Base-by-base conservation (phyloP, 2,888 invertebrate species). In the Metellina segmentata region DNA sequence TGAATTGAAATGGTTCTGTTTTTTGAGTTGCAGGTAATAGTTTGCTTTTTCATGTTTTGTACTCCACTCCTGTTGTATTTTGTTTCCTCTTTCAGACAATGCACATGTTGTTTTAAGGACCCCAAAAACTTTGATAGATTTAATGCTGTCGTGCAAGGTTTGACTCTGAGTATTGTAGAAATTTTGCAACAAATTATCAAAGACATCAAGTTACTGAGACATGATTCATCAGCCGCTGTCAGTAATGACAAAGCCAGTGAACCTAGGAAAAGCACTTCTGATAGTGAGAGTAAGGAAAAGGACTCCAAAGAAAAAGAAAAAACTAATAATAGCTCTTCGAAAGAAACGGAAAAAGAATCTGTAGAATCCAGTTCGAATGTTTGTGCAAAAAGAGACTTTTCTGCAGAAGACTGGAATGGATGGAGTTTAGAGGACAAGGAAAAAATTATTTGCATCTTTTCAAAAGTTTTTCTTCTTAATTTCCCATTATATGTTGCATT, bases 91-190 rank as follows among this genome's bases (percentile, higher is more conserved):
- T 96, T 92, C 95, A 98, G 98, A 95, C 98, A 98, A 96, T 98
- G 98, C 95, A 98, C 98, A 97, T 98, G 98, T 95, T 97, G 98
- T 95, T 98, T 98, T 95, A 96, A 98, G 94, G 98, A 98, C 95
- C 96, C 97, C 90, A 98, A 98, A 95, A 98, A 98, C 95, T 97
- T 98, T 95, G 98, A 98, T 95, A 96, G 98, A 94, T 97, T 98
- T 95, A 98, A 98, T 95, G 96, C 97, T 94, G 96, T 98, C 94
- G 97, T 98, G 71, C 98, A 98, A 95, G 97, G 98, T 93, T 96
- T 98, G 94, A 96, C 98, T 92, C 97, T 97, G 94, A 96, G 98
- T 94, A 97, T 97, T 81, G 97, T 98, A 91, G 97, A 97, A 94
- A 97, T 98, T 95, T 96, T 98, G 82, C 97, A 97, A 95, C 88